Base-by-base conservation (phyloP, 1,140 invertebrate species). In the Orchesella cincta region DNA sequence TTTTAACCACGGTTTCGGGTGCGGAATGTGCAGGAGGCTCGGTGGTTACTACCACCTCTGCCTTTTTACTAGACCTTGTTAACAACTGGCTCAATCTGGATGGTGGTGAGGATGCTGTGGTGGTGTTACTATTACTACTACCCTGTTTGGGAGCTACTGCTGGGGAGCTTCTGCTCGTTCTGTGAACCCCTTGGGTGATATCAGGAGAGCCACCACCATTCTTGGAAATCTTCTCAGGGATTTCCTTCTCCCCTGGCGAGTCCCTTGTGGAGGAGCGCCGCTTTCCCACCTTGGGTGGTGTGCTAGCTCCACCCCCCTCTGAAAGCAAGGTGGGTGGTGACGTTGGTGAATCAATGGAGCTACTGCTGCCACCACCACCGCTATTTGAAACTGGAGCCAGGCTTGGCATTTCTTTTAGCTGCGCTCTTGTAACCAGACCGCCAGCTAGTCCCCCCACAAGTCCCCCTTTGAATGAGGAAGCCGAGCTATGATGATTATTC, bases 151-250 rank as follows among this genome's bases (percentile, higher is more conserved):
- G 39, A 46, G 39, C 39, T 46, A 20, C n/a, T n/a, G n/a, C n/a
- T n/a, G 8, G 62, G 23, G 23, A 12, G 62, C 8, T 31, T 8
- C 8, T 18, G 14, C 26, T 67, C 8, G 62, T 67, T 33, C 26
- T 29, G 62, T 26, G 31, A 12, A 67, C 62, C 8, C 52, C 52
- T n/a, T 33, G 26, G 8, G 62, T 31, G 33, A 67, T 67, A 67
- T 67, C 62, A 12, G 62, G 62, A 29, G 62, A 67, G 28, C 62
- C 62, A 14, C 62, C 62, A 12, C 62, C 62, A n/a, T 12, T 31
- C 39, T 46, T 46, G 8, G 39, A 46, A 8, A 46, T 20, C 39
- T 20, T 46, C n/a, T n/a, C 39, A 31, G 62, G 8, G 29, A 33
- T 67, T 29, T 67, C 33, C 5, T 12, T 67, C 26, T 14, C 12